Conservation (phyloP, 53 echinoderm and acorn worm genomes). For the Zoroaster sp. region DNA sequence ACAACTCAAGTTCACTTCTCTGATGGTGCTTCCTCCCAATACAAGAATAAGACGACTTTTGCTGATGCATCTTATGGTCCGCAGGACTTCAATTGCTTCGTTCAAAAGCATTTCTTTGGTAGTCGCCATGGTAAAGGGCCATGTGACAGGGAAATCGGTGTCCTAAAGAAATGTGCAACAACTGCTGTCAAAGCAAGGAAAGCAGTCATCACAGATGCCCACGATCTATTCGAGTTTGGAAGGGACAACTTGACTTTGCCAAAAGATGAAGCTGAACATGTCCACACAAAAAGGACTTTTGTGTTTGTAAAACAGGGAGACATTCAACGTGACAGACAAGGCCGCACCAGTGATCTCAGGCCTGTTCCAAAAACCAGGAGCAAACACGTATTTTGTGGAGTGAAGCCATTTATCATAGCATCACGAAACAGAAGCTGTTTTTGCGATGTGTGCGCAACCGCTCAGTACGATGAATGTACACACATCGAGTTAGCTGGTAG, state of each 20-base stretch:
- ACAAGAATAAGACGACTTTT: not conserved
- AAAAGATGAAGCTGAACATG: slow-evolving; percentile 11
- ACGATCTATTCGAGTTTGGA: not conserved
- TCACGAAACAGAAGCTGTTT: not conserved
- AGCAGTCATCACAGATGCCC: not conserved
- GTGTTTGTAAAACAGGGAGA: slow-evolving; percentile 23
- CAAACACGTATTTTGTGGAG: not conserved
- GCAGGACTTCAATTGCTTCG: not conserved
- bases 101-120: slow-evolving; percentile 14
- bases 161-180: slow-evolving; percentile 7
- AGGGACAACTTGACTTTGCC: slow-evolving; percentile 4
- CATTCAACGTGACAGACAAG: slow-evolving; percentile 10
- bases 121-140: slow-evolving; percentile 13
- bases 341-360: not conserved
- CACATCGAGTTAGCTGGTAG: not conserved
- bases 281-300: slow-evolving; percentile 39
- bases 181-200: not conserved
- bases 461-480: not conserved
- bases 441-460: not conserved
- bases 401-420: not conserved
- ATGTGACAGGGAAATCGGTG: slow-evolving; percentile 23
- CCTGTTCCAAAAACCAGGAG: not conserved
- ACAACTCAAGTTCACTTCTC: not conserved
- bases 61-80: not conserved
- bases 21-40: not conserved